phyloP scores from a whole-genome alignment of 30 jellyfish, hydroid and myxozoan genomes.

The Clytia hemisphaerica region DNA sequence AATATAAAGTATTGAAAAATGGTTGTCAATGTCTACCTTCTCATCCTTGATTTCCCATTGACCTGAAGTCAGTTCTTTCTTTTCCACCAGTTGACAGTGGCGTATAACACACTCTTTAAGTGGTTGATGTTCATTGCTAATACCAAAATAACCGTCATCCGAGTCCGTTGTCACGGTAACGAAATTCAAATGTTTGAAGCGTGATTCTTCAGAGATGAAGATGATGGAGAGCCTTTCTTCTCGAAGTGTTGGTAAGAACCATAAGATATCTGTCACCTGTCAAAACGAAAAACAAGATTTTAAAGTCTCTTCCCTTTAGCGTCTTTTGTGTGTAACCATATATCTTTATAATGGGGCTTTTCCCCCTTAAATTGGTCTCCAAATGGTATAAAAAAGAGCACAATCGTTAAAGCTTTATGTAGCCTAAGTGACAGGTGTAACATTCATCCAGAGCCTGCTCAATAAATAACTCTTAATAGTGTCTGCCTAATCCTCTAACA shows the following conservation, averaged over 20 bases:
- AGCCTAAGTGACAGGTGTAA: neutral
- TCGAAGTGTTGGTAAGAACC: slow-evolving; percentile 56
- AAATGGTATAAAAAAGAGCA: no score
- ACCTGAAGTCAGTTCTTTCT: slow-evolving; percentile 57
- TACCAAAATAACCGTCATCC: slow-evolving; percentile 30
- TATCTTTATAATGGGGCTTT: no score
- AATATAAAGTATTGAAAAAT: neutral
- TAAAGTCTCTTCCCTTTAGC: no score
- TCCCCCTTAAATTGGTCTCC: no score
- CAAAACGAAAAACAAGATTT: neutral
- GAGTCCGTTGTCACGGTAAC: slow-evolving; percentile 52
- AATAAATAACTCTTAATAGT: no score
- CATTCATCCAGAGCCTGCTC: no score
- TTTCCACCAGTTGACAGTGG: slow-evolving; percentile 14
- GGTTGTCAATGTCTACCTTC: slow-evolving; percentile 34
- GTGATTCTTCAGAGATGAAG: slow-evolving; percentile 79
- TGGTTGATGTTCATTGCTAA: neutral
- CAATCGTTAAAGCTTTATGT: no score
- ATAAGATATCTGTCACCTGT: slow-evolving; percentile 67
- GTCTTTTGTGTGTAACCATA: no score
- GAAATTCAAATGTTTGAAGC: slow-evolving; percentile 51
- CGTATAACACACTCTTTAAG: slow-evolving; percentile 30
- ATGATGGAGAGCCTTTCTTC: slow-evolving; percentile 34
- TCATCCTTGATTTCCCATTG: slow-evolving; percentile 69
- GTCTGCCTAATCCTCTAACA: no score